Percentiles rank a stretch among this genome's conserved stretches.
Evolutionary conservation across 2,888 invertebrate genomes (phyloP).

Genomic region (Glyphotaelius pellucidus): DNA sequence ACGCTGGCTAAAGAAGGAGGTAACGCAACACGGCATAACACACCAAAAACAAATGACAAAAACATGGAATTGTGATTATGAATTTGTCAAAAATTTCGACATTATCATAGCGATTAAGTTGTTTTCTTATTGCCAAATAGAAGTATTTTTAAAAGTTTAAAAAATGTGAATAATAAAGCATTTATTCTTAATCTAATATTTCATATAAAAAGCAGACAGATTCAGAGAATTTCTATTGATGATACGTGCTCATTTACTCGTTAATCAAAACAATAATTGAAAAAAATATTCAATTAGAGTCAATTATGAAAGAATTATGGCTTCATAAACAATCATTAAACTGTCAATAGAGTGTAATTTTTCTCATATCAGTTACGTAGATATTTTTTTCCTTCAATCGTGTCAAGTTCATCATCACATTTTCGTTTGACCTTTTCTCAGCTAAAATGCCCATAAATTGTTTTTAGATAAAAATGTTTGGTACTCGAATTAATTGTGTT

Average conservation of each 20-base stretch:
- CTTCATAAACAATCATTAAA: neutral
- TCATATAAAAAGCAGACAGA: neutral
- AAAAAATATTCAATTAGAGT: neutral
- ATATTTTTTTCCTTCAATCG: neutral
- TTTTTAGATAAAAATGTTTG: neutral
- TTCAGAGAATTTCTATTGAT: neutral
- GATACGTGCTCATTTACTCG: neutral
- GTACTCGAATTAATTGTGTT: neutral
- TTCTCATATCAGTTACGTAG: neutral
- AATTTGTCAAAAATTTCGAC: too few relatives aligned
- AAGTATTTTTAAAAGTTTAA: too few relatives aligned
- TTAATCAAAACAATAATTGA: neutral
- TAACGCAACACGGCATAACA: too few relatives aligned
- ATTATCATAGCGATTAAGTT: too few relatives aligned
- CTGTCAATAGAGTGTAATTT: neutral
- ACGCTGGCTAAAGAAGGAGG: too few relatives aligned
- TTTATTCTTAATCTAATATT: neutral
- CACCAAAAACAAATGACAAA: too few relatives aligned
- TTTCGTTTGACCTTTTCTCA: neutral
- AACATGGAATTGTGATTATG: too few relatives aligned
- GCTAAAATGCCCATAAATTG: neutral
- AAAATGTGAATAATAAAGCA: neutral
- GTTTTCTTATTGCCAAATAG: too few relatives aligned
- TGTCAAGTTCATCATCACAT: neutral
- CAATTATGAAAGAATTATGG: neutral